phyloP scores from a whole-genome alignment of 2,797 vertebrate genomes.

The Oryzias sinensis region DNA sequence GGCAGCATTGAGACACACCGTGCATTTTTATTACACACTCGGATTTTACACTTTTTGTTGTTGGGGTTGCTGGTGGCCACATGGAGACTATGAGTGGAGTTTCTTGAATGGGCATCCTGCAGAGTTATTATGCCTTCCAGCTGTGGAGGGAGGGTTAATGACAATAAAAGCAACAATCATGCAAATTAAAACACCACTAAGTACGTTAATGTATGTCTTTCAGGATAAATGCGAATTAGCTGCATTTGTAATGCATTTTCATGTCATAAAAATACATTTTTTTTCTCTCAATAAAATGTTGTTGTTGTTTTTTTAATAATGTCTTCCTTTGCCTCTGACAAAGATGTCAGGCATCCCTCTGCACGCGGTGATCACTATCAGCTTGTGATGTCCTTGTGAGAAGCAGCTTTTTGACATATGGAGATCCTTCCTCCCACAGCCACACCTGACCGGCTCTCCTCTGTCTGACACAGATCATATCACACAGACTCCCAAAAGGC shows the following conservation, averaged over 20 bases:
- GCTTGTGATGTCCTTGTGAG: conserved; percentile 54
- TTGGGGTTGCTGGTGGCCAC: background rate
- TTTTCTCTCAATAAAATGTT: too few relatives aligned
- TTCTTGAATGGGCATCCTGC: background rate
- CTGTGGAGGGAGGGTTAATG: background rate
- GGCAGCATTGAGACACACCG: conserved; percentile 8
- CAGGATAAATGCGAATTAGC: too few relatives aligned
- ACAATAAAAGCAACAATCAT: too few relatives aligned
- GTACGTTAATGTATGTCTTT: too few relatives aligned
- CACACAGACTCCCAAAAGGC: conserved; percentile 65
- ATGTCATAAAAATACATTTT: too few relatives aligned
- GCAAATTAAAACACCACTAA: too few relatives aligned
- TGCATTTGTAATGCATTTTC: too few relatives aligned
- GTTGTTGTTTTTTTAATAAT: too few relatives aligned
- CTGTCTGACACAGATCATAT: conserved; percentile 61
- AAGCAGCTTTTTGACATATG: conserved; percentile 59
- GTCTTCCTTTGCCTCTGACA: conserved; percentile 18
- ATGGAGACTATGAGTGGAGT: background rate
- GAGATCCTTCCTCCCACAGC: conserved; percentile 62
- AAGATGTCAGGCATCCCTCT: conserved; percentile 46
- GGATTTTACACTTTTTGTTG: conserved; percentile 13
- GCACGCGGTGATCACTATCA: conserved; percentile 54
- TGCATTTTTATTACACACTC: conserved; percentile 5
- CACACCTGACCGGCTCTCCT: conserved; percentile 64
- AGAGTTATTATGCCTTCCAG: background rate